These are phyloP conservation scores for Notiomystis cincta DNA, from an alignment of 2,113 vertebrate genomes.

Conservation along the genomic window DNA sequence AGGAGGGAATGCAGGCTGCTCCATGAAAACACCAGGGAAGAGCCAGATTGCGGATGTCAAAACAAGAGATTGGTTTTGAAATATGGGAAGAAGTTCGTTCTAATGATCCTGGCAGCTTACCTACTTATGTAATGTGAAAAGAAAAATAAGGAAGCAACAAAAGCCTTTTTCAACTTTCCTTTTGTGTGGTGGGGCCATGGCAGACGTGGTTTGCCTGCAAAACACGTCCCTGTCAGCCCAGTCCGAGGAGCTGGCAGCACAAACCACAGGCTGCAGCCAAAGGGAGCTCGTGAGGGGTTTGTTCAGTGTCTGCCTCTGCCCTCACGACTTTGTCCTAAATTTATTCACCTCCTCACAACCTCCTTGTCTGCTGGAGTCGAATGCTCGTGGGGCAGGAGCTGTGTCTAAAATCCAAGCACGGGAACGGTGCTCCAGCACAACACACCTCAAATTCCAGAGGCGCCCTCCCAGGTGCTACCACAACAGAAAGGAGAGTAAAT, in stretches of 20 bases:
- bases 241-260: not conserved
- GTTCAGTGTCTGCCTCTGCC: not conserved
- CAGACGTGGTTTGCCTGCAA: not conserved
- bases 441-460: not conserved
- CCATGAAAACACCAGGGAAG: not conserved
- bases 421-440: not conserved
- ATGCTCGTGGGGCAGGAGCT: not conserved
- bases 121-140: not conserved
- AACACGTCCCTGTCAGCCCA: not conserved
- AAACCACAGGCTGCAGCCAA: not conserved
- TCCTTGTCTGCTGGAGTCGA: not conserved
- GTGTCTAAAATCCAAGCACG: not conserved
- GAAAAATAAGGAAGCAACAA: not conserved
- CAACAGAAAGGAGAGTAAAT: not conserved
- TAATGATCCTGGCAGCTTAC: not conserved
- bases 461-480: not conserved
- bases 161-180: not conserved
- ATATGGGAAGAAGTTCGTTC: not conserved
- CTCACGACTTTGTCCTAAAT: not conserved
- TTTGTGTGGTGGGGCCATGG: not conserved
- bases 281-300: not conserved
- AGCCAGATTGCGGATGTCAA: conserved; percentile 6
- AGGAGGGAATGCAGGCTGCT: not conserved
- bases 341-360: not conserved
- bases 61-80: conserved; percentile 29